Conservation (phyloP, 2,888 invertebrate genomes). For the Heteropelma amictum region DNA sequence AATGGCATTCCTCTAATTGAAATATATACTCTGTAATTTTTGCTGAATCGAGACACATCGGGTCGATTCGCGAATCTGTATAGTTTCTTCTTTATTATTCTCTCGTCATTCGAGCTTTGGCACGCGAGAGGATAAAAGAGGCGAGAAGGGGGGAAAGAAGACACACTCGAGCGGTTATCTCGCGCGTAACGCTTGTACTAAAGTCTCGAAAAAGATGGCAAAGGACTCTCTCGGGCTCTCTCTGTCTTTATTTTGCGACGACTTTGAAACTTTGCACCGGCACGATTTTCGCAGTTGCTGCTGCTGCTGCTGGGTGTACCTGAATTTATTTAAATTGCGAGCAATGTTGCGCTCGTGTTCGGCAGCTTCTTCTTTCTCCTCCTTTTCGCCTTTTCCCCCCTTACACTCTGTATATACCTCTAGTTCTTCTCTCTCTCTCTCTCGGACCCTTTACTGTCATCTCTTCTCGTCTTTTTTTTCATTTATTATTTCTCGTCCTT, state of each 20-base stretch:
- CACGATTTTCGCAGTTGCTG: constrained; percentile 18
- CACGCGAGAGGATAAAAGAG: too few species aligned
- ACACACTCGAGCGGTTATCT: background rate
- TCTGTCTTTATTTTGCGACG: constrained; percentile 11
- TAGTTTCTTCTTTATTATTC: too few species aligned
- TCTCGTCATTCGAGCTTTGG: too few species aligned
- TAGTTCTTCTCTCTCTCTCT: constrained; percentile 35
- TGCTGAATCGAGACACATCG: too few species aligned
- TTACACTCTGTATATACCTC: constrained; percentile 12
- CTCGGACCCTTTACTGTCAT: constrained; percentile 23
- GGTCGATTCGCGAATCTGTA: too few species aligned
- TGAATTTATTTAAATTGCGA: constrained; percentile 78
- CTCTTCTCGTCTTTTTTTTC: too few species aligned
- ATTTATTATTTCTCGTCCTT: constrained; percentile 32
- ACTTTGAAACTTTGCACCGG: constrained; percentile 38
- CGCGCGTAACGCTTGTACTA: constrained; percentile 50
- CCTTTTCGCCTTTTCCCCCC: constrained; percentile 50
- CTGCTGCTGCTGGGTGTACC: constrained; percentile 51
- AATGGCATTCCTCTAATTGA: too few species aligned
- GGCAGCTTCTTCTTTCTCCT: constrained; percentile 72
- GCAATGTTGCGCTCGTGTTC: constrained; percentile 76
- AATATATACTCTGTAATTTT: too few species aligned
- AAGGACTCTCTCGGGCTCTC: constrained; percentile 29
- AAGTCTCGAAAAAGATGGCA: constrained; percentile 34
- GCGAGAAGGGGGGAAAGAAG: background rate